Conservation (phyloP, 2,113 vertebrate species). For the Myiozetetes cayanensis region DNA sequence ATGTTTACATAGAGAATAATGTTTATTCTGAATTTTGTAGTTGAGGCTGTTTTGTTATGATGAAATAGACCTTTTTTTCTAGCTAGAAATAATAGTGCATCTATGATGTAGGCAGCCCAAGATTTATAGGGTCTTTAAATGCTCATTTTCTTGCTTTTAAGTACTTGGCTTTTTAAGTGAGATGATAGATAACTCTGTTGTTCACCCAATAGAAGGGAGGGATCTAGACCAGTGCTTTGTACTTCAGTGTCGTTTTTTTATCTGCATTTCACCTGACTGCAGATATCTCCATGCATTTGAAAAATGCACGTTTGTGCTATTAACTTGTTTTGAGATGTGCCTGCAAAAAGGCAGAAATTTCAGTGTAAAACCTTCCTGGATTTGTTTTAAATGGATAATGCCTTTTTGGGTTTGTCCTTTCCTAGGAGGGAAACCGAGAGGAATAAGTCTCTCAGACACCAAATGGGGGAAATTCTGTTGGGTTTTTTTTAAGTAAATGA, state of each 20-base stretch:
- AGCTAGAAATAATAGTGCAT: neutral
- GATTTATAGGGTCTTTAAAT: conserved; percentile 23
- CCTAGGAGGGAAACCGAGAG: neutral
- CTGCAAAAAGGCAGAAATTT: neutral
- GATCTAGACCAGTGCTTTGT: neutral
- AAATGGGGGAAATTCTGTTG: neutral
- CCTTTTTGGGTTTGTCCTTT: neutral
- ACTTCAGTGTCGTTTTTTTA: neutral
- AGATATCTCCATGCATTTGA: neutral
- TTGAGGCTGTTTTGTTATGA: neutral
- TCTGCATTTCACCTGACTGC: neutral
- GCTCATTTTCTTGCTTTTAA: conserved; percentile 28
- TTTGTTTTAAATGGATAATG: neutral
- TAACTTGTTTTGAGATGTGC: neutral
- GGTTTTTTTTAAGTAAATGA: neutral
- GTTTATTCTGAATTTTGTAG: conserved; percentile 1
- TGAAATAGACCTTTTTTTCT: neutral
- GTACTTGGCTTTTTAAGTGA: conserved; percentile 21
- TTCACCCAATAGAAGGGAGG: neutral
- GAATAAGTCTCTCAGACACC: neutral
- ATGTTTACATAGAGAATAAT: neutral
- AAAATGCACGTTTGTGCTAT: neutral
- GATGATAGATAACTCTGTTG: conserved; percentile 1
- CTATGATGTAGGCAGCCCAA: neutral
- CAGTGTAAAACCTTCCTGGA: neutral